Percentiles rank a stretch among this genome's conserved stretches.
These are phyloP conservation scores for Cerastoderma edule DNA, from an alignment of 2,888 invertebrate genomes.

Conservation along the genomic window DNA sequence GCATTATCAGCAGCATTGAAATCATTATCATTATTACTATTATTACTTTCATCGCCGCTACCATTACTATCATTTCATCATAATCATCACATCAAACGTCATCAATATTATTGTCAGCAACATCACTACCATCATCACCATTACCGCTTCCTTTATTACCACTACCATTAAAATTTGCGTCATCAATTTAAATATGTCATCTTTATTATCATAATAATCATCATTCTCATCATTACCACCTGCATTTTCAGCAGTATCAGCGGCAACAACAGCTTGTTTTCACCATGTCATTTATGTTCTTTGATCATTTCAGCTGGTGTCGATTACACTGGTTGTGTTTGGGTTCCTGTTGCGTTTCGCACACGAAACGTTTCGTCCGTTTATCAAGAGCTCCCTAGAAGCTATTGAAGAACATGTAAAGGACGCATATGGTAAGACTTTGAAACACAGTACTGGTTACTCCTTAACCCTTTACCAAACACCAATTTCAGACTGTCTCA, in stretches of 20 bases:
- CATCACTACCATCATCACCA: no score
- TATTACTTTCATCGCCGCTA: no score
- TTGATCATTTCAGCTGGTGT: slow-evolving; percentile 32
- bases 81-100: no score
- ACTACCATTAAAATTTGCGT: background rate
- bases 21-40: no score
- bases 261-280: background rate
- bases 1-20: no score
- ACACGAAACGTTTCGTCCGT: slow-evolving; percentile 21
- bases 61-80: no score
- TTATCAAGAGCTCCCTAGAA: slow-evolving; percentile 15
- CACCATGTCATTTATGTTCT: no score
- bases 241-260: background rate
- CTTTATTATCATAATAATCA: background rate
- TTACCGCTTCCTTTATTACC: no score
- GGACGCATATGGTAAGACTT: slow-evolving; percentile 8
- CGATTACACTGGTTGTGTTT: slow-evolving; percentile 21
- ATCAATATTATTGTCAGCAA: no score
- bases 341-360: slow-evolving; percentile 37
- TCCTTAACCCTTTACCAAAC: background rate
- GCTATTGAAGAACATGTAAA: slow-evolving; percentile 14
- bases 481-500: background rate
- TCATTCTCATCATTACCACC: background rate
- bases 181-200: background rate
- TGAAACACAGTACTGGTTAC: background rate